phyloP scores from a whole-genome alignment of 2,888 invertebrate species.

The Eupeodes luniger region DNA sequence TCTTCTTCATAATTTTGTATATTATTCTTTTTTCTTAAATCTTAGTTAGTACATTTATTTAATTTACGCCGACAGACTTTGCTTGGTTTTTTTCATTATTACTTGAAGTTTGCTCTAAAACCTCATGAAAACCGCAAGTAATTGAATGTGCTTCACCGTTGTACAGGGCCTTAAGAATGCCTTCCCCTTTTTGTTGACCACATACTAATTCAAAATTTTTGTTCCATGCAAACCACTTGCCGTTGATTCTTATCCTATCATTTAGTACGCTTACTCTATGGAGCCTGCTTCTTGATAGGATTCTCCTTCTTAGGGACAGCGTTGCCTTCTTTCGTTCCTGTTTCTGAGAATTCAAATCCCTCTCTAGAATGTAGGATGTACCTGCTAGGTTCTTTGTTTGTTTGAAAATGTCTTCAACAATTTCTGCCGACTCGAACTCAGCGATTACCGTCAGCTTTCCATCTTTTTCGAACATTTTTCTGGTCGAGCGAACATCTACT shows the following conservation, averaged over 20 bases:
- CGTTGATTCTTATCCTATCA: background rate
- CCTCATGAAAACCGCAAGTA: no score
- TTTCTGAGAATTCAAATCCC: background rate
- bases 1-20: background rate
- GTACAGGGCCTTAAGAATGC: no score
- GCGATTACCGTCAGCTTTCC: background rate
- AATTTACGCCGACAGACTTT: background rate
- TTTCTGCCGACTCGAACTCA: background rate
- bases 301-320: background rate
- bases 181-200: background rate
- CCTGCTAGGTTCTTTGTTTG: background rate
- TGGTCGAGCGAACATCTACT: no score
- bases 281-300: background rate
- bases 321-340: background rate
- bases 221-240: background rate
- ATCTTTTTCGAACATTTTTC: background rate
- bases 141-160: no score
- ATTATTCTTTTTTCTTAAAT: no score
- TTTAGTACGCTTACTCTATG: background rate
- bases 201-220: background rate
- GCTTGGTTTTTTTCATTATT: background rate
- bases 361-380: background rate
- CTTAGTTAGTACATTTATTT: background rate
- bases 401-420: background rate
- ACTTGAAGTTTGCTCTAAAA: background rate